Conservation (phyloP, 2,888 invertebrate species). For the Helicoverpa assulta region DNA sequence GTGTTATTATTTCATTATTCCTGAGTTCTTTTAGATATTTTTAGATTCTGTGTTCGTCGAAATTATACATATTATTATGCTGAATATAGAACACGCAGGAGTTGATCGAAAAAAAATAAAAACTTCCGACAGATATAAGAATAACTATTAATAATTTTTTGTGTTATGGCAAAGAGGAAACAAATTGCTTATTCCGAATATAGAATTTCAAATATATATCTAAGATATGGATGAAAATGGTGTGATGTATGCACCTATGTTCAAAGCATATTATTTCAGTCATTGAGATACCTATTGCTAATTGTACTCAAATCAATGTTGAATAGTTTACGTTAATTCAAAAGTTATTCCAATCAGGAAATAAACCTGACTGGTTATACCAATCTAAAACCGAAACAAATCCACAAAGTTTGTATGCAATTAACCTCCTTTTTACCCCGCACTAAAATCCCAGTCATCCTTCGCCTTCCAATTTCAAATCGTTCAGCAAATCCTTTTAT, state of each 20-base stretch:
- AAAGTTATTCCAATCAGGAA: no score
- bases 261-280: no score
- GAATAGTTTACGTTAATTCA: no score
- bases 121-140: not conserved
- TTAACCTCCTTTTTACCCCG: constrained; percentile 21
- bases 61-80: not conserved
- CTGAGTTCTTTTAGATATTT: no score
- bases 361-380: not conserved
- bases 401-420: not conserved
- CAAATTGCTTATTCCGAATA: no score
- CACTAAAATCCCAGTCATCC: constrained; percentile 27
- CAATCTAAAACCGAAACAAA: not conserved
- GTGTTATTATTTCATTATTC: not conserved
- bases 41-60: not conserved
- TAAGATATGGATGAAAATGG: no score
- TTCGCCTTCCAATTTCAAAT: constrained; percentile 54
- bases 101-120: not conserved
- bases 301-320: no score
- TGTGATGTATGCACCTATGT: no score
- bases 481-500: constrained; percentile 49
- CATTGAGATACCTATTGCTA: no score
- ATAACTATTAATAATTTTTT: not conserved
- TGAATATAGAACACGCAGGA: not conserved
- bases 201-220: no score
- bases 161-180: not conserved